Percentiles rank a stretch among this genome's conserved stretches.
Evolutionary conservation across 2,888 invertebrate genomes (phyloP).

Genomic region (Fabriciana adippe): DNA sequence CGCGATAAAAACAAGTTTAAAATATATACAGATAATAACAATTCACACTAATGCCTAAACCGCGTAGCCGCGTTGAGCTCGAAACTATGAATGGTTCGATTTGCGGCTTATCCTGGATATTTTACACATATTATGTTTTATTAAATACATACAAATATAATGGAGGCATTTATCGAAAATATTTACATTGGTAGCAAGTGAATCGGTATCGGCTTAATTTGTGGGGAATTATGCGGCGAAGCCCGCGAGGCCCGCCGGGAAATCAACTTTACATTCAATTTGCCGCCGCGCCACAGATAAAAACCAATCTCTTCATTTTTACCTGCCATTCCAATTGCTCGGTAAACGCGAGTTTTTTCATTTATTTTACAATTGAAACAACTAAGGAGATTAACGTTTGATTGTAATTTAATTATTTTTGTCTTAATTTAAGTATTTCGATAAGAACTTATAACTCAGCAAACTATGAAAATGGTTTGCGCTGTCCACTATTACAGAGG

Average conservation of each 20-base stretch:
- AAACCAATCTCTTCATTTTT: slow-evolving; percentile 72
- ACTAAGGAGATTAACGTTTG: slow-evolving; percentile 21
- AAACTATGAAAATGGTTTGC: too few relatives aligned
- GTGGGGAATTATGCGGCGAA: slow-evolving; percentile 70
- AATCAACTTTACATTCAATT: slow-evolving; percentile 82
- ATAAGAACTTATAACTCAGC: background rate
- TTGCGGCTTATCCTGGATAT: slow-evolving; percentile 16
- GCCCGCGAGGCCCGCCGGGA: slow-evolving; percentile 73
- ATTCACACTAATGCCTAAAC: background rate
- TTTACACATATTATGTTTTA: slow-evolving; percentile 41
- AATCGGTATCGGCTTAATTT: slow-evolving; percentile 77
- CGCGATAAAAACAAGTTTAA: too few relatives aligned
- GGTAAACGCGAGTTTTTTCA: slow-evolving; percentile 33
- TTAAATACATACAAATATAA: slow-evolving; percentile 47
- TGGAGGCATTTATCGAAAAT: slow-evolving; percentile 74
- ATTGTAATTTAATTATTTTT: background rate
- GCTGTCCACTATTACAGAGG: too few relatives aligned
- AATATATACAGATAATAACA: too few relatives aligned
- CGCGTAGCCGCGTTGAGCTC: background rate
- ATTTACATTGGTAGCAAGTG: slow-evolving; percentile 76
- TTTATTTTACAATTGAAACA: slow-evolving; percentile 27
- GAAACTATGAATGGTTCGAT: slow-evolving; percentile 11
- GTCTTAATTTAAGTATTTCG: background rate
- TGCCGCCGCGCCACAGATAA: slow-evolving; percentile 72
- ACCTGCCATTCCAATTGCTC: slow-evolving; percentile 40